Evolutionary conservation across 37 sponge, comb jelly and placozoan species (phyloP), one percentile per base, ranked within the genome.

Genomic region (Chondrosia reniformis): DNA sequence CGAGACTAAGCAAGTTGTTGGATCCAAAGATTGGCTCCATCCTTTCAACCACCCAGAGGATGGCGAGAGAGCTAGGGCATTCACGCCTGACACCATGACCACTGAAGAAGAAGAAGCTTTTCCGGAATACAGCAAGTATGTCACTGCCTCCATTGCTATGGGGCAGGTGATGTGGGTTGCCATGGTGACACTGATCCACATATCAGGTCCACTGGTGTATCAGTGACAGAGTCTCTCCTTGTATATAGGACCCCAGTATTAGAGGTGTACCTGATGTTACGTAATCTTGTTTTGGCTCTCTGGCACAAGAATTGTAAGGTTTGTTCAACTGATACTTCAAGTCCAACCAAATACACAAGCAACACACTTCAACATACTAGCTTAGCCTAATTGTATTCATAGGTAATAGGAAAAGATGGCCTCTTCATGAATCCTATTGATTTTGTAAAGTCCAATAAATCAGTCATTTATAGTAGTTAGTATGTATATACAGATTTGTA

Each of bases 51-150:
- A 85, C 59, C 95, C 91, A 12, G 80, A 86, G 25, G 90, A 89
- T 67, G 91, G 91, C 15, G 90, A 87, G 36, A 77, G 91, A 56
- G 95, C 91, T 15, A 62, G 81, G 31, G 91, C 91, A 46, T 94
- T 94, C 78, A 87, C 91, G 58, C 95, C 95, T 45, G 95, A 94
- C 61, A 81, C 79, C 44, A 85, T 94, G 91, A 91, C 86, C 24
- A 79, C 55, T 12, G 88, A 85, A 34, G 95, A 94, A 75, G 78
- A 72, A 15, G 38, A 71, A 31, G 80, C 83, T 21, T 94, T 94
- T 71, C 91, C 91, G 24, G 84, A 86, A 76, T 93, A 82, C 65
- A 65, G 74, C 69, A 72, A 86, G 81, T 63, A 45, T 38, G 65
- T 49, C n/a, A n/a, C n/a, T n/a, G n/a, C 44, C n/a, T 38, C 13